Conservation (phyloP, 2,797 vertebrate species). For the Mionectes olivaceus region DNA sequence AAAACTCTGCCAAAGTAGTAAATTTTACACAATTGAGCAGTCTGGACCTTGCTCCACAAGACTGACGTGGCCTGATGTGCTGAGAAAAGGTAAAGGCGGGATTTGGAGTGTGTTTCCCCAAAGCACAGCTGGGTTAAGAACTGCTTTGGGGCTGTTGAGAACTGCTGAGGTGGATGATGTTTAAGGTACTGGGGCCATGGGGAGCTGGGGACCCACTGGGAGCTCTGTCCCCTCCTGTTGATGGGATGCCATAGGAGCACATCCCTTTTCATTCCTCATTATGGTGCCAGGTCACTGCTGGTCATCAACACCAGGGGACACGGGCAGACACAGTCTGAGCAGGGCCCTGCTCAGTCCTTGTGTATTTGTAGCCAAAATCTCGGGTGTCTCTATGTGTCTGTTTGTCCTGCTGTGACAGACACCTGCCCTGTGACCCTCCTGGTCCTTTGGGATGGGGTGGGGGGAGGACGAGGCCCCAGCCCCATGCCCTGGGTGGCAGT, state of each 20-base stretch:
- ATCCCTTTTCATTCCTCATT: fast-evolving
- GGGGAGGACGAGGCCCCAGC: neutral
- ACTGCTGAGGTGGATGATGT: neutral
- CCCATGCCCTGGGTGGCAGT: neutral
- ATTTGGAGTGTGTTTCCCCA: neutral
- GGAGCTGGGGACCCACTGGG: neutral
- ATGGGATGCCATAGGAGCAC: fast-evolving
- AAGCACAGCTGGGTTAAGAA: neutral
- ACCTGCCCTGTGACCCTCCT: neutral
- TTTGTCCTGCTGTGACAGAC: neutral
- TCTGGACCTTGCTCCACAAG: neutral
- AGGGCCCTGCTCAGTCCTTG: fast-evolving
- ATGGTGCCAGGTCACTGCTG: neutral
- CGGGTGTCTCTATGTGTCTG: neutral
- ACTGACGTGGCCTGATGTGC: neutral
- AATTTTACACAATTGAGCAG: neutral
- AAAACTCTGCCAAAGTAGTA: neutral
- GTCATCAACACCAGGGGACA: fast-evolving
- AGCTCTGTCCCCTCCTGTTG: fast-evolving
- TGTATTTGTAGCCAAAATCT: fast-evolving
- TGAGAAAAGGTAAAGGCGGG: neutral
- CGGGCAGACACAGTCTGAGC: fast-evolving
- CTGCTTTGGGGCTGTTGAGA: neutral
- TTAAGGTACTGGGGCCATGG: fast-evolving
- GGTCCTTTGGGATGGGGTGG: neutral